Conservation (phyloP, 2,797 vertebrate genomes). For the Pseudocheirus occidentalis region DNA sequence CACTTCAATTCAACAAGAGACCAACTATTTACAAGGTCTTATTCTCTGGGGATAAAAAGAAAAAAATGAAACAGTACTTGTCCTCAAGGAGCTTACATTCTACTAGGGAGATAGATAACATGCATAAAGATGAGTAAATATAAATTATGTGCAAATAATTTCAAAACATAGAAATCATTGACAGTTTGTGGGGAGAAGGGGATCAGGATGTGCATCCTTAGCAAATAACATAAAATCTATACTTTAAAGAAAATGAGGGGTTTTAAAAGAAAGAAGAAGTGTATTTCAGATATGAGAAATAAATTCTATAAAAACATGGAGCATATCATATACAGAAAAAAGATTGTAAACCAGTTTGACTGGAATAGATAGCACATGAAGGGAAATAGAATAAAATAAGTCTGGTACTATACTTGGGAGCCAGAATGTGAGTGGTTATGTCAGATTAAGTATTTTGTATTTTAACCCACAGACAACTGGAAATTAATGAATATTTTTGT, state of each 20-base stretch:
- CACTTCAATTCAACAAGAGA: neutral
- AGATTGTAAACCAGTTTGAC: neutral
- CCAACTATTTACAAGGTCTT: neutral
- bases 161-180: neutral
- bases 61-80: neutral
- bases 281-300: neutral
- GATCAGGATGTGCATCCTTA: neutral
- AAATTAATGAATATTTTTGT: neutral
- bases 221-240: neutral
- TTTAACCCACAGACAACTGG: neutral
- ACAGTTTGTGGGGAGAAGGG: neutral
- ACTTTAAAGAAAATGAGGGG: neutral
- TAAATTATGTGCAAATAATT: neutral
- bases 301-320: neutral
- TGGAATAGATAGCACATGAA: neutral
- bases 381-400: neutral
- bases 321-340: neutral
- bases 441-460: neutral
- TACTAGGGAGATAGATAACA: neutral
- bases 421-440: neutral
- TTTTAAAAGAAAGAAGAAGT: neutral
- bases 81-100: neutral
- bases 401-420: neutral
- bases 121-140: neutral
- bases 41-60: neutral